Conservation (phyloP, 2,888 invertebrate species). For the Adela reaumurella region DNA sequence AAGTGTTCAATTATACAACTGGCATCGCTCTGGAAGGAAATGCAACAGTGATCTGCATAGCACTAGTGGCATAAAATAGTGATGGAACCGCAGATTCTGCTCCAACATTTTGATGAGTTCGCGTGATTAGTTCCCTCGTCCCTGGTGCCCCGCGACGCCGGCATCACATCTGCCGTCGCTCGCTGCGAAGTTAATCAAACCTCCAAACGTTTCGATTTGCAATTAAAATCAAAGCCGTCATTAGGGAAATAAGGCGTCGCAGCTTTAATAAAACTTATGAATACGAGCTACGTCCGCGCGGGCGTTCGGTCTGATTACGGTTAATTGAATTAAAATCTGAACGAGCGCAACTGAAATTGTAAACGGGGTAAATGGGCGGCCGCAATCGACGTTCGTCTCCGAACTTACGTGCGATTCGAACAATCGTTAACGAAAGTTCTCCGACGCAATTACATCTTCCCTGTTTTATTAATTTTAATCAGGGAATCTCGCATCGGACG, state of each 20-base stretch:
- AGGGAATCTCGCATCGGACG: slow-evolving; percentile 53
- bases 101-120: neutral
- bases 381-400: neutral
- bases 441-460: slow-evolving; percentile 50
- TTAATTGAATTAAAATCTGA: slow-evolving; percentile 1
- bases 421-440: slow-evolving; percentile 50
- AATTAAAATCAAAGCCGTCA: slow-evolving; percentile 11
- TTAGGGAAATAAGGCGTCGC: slow-evolving; percentile 8
- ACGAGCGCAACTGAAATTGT: neutral
- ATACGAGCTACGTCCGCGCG: neutral
- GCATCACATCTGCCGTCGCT: slow-evolving; percentile 3
- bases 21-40: too few relatives aligned
- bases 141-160: slow-evolving; percentile 5
- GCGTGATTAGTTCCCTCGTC: neutral
- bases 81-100: too few relatives aligned
- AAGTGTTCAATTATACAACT: too few relatives aligned
- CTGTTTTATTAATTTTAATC: slow-evolving; percentile 58
- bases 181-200: slow-evolving; percentile 4
- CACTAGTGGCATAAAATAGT: too few relatives aligned
- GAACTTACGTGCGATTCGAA: slow-evolving; percentile 33
- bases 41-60: too few relatives aligned
- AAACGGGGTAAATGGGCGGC: neutral
- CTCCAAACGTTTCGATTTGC: slow-evolving; percentile 10
- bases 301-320: neutral
- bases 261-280: neutral